A percentile compares a stretch with the other conserved stretches of the same genome.
phyloP scores from a whole-genome alignment of 2,888 invertebrate species.

The Charanyca ferruginea region DNA sequence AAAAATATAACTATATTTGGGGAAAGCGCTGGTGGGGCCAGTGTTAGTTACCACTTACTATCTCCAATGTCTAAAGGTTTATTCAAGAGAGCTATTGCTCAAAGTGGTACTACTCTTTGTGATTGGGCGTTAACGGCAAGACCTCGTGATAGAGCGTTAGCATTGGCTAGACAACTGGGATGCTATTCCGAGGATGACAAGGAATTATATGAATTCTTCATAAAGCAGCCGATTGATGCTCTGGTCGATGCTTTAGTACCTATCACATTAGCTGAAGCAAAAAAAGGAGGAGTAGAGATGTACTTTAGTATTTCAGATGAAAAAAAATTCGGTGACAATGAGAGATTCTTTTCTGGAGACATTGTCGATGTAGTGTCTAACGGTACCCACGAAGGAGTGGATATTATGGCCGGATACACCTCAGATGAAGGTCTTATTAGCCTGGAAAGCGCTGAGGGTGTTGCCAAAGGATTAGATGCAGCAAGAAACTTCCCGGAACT shows the following conservation, averaged over 20 bases:
- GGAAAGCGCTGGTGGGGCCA: slow-evolving; percentile 76
- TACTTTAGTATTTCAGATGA: slow-evolving; percentile 68
- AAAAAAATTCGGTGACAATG: slow-evolving; percentile 68
- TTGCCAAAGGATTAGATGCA: slow-evolving; percentile 15
- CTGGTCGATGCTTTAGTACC: slow-evolving; percentile 52
- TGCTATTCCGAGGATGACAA: slow-evolving; percentile 67
- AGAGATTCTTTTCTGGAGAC: slow-evolving; percentile 73
- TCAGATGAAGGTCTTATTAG: slow-evolving; percentile 92
- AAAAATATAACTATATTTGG: slow-evolving; percentile 73
- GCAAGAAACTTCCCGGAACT: slow-evolving; percentile 50
- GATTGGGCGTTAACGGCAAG: slow-evolving; percentile 88
- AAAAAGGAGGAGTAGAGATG: slow-evolving; percentile 28
- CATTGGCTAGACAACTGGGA: slow-evolving; percentile 71
- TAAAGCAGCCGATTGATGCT: slow-evolving; percentile 61
- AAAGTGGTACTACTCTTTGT: slow-evolving; percentile 92
- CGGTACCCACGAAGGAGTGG: slow-evolving; percentile 88
- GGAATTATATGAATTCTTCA: slow-evolving; percentile 69
- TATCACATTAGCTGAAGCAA: slow-evolving; percentile 59
- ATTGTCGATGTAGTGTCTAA: slow-evolving; percentile 77
- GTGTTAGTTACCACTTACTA: slow-evolving; percentile 70
- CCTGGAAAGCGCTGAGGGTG: slow-evolving; percentile 31
- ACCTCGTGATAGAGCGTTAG: slow-evolving; percentile 83
- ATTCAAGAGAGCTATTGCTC: slow-evolving; percentile 89
- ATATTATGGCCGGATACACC: slow-evolving; percentile 93
- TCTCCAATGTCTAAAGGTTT: slow-evolving; percentile 80